Evolutionary conservation across 2,888 invertebrate genomes (phyloP), one percentile per base, ranked within the genome.

Genomic region (Ophonus ardosiacus): DNA sequence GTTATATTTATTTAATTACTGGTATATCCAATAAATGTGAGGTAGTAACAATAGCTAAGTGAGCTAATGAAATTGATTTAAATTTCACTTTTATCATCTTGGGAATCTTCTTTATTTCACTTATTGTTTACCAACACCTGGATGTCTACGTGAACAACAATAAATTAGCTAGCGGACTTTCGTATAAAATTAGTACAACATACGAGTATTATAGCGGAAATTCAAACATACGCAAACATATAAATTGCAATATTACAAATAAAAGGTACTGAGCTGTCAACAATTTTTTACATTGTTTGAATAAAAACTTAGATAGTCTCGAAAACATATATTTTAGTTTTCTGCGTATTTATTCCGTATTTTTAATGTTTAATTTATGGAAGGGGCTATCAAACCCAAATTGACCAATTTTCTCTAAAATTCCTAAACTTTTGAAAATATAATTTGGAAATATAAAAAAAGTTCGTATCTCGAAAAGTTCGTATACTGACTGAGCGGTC

Each of bases 31-130:
- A 56, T n/a, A 56, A 56, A n/a, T 59, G 15, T 59, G 59, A 59
- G 59, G 17, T 15, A 17, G 59, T 6, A 56, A 59, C 59, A 59
- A 59, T 59, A 59, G 43, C 13, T 4, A 51, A 8, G 13, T 51
- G 43, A 51, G 43, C 43, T 51, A 8, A 51, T 13, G 43, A 51
- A 74, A 74, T 74, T 74, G 51, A 74, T 74, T 74, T 74, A 74
- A 71, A 51, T 74, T 74, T 74, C 74, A 74, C 74, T 74, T 74
- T 74, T 74, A 56, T 74, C 51, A 43, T 74, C 74, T 43, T 74
- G 74, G 43, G 74, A 74, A 74, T 74, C 51, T 74, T 74, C 74
- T 74, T 74, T 74, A 43, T 74, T 51, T 74, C 51, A 74, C 68
- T 38, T 74, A 74, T 74, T 51, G 74, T 68, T 74, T 74, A 40